Percentiles rank a stretch among this genome's conserved stretches.
These are phyloP conservation scores for Galleria mellonella DNA, from an alignment of 1,140 invertebrate genomes.

Conservation along the genomic window DNA sequence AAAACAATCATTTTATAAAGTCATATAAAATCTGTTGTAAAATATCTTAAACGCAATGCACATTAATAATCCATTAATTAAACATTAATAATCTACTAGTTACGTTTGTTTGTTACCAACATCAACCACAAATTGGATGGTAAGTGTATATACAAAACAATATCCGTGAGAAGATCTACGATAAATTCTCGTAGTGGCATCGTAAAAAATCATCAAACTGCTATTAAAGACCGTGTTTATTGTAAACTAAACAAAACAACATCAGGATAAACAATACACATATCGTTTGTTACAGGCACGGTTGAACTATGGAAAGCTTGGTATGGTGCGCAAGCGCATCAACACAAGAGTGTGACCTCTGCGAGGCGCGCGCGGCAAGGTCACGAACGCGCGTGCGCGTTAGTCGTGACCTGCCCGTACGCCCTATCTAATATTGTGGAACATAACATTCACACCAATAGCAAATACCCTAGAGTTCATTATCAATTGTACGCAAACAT, in stretches of 20 bases:
- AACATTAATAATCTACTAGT: too few relatives aligned
- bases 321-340: slow-evolving; percentile 38
- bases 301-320: slow-evolving; percentile 23
- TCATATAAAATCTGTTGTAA: too few relatives aligned
- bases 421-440: slow-evolving; percentile 19
- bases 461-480: slow-evolving; percentile 34
- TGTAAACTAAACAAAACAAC: neutral
- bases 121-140: too few relatives aligned
- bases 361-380: slow-evolving; percentile 59
- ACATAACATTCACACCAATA: slow-evolving; percentile 32
- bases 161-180: too few relatives aligned
- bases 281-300: too few relatives aligned
- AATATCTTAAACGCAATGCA: too few relatives aligned
- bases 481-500: slow-evolving; percentile 30
- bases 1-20: too few relatives aligned
- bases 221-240: slow-evolving; percentile 1
- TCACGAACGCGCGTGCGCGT: slow-evolving; percentile 67
- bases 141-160: too few relatives aligned
- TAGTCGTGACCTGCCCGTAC: slow-evolving; percentile 60
- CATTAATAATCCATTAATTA: too few relatives aligned
- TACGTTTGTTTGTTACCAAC: too few relatives aligned
- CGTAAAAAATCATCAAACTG: too few relatives aligned
- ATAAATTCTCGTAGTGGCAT: too few relatives aligned
- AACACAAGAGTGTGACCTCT: slow-evolving; percentile 61
- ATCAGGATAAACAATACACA: neutral